A percentile compares a stretch with the other conserved stretches of the same genome.
These are phyloP conservation scores for Pandemis heparana DNA, from an alignment of 2,888 invertebrate species.

Conservation along the genomic window DNA sequence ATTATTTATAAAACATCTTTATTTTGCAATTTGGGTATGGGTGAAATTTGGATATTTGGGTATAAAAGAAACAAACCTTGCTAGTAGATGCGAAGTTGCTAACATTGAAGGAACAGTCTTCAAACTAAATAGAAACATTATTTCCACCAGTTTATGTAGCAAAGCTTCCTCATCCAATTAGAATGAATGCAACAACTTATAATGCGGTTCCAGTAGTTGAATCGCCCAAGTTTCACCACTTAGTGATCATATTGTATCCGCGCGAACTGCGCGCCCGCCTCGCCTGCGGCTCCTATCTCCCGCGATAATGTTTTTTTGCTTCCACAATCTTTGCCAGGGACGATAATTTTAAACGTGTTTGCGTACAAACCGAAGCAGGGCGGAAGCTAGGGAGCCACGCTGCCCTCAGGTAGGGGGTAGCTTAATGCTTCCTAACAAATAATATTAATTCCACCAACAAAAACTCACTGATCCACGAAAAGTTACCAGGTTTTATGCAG, in stretches of 20 bases:
- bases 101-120: conserved; percentile 1
- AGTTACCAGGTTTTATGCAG: background rate
- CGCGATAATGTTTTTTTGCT: conserved; percentile 60
- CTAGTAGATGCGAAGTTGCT: background rate
- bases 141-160: conserved; percentile 41
- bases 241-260: conserved; percentile 62
- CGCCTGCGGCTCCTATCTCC: conserved; percentile 48
- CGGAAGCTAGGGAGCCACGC: conserved; percentile 52
- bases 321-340: conserved; percentile 62
- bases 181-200: conserved; percentile 49
- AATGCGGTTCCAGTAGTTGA: conserved; percentile 63
- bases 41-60: too few species aligned
- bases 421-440: conserved; percentile 59
- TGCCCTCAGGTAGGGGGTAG: conserved; percentile 43
- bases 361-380: conserved; percentile 55
- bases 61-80: too few species aligned
- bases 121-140: conserved; percentile 39
- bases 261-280: conserved; percentile 46
- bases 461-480: background rate
- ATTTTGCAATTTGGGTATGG: too few species aligned
- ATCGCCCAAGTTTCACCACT: conserved; percentile 59
- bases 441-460: conserved; percentile 56
- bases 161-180: conserved; percentile 41
- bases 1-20: too few species aligned
- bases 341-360: conserved; percentile 72